Conservation (phyloP, 2,888 invertebrate genomes). For the Shargacucullia verbasci region DNA sequence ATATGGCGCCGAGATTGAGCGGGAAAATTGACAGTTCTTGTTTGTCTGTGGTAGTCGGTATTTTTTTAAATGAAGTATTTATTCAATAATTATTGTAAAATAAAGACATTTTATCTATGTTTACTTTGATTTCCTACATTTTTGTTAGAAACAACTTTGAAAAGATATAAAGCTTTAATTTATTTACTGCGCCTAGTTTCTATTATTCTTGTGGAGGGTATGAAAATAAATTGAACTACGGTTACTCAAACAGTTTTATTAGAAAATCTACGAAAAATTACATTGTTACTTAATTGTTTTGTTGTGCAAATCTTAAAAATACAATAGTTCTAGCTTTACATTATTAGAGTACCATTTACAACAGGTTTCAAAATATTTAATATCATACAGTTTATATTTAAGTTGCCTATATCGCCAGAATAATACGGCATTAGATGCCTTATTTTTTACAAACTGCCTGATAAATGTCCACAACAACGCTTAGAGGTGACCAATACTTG, state of each 20-base stretch:
- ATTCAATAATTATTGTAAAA: slow-evolving; percentile 1
- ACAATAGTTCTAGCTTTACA: slow-evolving; percentile 4
- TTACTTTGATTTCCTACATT: no score
- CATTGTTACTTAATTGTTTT: slow-evolving; percentile 39
- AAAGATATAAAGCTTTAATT: no score
- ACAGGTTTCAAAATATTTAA: no score
- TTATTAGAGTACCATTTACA: slow-evolving; percentile 9
- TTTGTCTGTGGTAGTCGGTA: slow-evolving; percentile 11
- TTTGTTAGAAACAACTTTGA: no score
- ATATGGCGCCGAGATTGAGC: slow-evolving; percentile 76
- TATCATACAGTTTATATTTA: no score
- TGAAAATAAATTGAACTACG: neutral
- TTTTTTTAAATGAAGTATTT: slow-evolving; percentile 1
- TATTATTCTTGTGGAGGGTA: neutral
- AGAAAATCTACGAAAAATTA: slow-evolving; percentile 58
- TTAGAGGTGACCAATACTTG: no score
- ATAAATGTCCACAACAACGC: no score
- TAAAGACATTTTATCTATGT: no score
- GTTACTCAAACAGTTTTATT: slow-evolving; percentile 45
- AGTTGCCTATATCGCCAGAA: no score
- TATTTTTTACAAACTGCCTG: no score
- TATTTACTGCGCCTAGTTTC: no score
- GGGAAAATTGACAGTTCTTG: slow-evolving; percentile 37
- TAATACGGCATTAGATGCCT: no score
- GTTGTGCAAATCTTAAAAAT: slow-evolving; percentile 57